Base-by-base conservation (phyloP, 2,113 vertebrate genomes). In the Periophthalmodon schlosseri region DNA sequence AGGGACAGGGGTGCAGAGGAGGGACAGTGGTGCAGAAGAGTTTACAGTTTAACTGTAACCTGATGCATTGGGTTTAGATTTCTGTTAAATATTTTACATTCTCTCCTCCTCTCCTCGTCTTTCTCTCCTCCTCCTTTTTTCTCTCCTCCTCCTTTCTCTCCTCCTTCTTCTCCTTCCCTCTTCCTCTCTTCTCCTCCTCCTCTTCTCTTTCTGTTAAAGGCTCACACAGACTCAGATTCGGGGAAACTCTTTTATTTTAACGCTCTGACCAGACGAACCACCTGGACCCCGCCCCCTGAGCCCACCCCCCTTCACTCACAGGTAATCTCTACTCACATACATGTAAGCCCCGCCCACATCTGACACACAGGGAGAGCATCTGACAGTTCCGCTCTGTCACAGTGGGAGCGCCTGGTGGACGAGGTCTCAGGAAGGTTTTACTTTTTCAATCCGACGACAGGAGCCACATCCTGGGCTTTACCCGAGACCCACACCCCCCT, bases 201-300 rank as follows among this genome's bases (percentile, higher is more conserved):
- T 2, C 8, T 1, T 23, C 15, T 10, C 9, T 5, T 7, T 75
- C 0, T 20, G 10, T 64, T 15, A 61, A 88, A 88, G 81, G 18
- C 56, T 4, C 94, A 95, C 88, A 95, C 77, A 0, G 96, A 97
- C 75, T 66, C 81, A 0, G 89, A 75, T 23, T 96, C 90, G 0
- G 93, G 95, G 21, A 95, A 89, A 11, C 81, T 78, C 47, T 97
- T 95, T 82, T 96, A 95, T 78, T 96, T 95, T 82, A 95, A 97
- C 73, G 88, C 93, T 0, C 75, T 77, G 23, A 95, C 95, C 0
- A 92, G 94, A 0, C 92, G 94, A 76, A 95, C 93, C 63, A 96
- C 94, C 28, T 97, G 96, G 96, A 61, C 58, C 93, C 95, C 5
- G 57, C 85, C 54, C 87, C 87, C 57, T 79, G 47, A 12, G 88